phyloP scores from a whole-genome alignment of 1,140 invertebrate genomes.

The Chrysomallon squamiferum region DNA sequence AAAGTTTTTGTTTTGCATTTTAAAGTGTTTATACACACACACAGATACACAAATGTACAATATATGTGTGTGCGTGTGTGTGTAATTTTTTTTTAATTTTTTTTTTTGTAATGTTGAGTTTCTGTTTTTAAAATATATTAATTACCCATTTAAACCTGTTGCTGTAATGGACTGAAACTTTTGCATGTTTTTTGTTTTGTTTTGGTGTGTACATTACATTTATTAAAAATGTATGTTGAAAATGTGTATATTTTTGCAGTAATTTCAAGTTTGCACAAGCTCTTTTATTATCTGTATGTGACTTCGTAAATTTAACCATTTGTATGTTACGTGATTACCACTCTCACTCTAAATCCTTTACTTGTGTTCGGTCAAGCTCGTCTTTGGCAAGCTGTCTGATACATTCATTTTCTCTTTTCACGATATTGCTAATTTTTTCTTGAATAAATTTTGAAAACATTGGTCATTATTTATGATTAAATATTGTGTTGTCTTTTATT shows the following conservation, averaged over 20 bases:
- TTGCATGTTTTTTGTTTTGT: conserved; percentile 6
- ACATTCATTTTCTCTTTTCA: conserved; percentile 9
- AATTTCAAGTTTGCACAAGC: not conserved
- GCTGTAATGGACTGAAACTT: conserved; percentile 1
- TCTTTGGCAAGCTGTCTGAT: too few species aligned
- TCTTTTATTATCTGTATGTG: not conserved
- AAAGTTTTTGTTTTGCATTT: too few species aligned
- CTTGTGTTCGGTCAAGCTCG: too few species aligned
- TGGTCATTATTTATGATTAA: not conserved
- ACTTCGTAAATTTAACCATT: conserved; percentile 7
- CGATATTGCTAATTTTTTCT: conserved; percentile 9
- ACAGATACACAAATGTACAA: too few species aligned
- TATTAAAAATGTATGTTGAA: conserved; percentile 7
- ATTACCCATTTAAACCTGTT: too few species aligned
- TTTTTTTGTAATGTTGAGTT: too few species aligned
- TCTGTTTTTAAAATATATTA: too few species aligned
- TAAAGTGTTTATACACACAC: too few species aligned
- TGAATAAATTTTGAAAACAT: conserved; percentile 11
- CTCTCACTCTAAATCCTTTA: not conserved
- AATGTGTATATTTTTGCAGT: conserved; percentile 6
- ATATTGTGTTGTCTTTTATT: not conserved
- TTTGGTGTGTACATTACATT: conserved; percentile 8
- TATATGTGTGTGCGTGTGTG: too few species aligned
- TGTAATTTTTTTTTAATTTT: too few species aligned
- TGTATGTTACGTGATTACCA: not conserved